These are phyloP conservation scores for Aphelenchoides fujianensis DNA, from an alignment of 1,140 invertebrate genomes.

Conservation along the genomic window DNA sequence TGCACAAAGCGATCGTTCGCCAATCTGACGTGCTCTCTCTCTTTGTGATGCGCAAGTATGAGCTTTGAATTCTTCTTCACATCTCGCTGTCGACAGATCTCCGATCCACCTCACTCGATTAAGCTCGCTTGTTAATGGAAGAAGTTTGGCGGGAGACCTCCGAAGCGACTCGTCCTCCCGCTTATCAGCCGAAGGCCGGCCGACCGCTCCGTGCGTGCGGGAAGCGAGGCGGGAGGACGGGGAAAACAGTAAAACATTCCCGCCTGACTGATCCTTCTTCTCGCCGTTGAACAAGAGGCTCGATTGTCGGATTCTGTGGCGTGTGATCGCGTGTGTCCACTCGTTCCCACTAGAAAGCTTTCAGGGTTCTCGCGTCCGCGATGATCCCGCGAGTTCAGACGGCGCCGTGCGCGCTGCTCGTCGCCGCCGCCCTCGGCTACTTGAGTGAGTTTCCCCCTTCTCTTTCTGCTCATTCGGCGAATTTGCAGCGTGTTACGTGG, in stretches of 20 bases:
- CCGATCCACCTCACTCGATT: not conserved
- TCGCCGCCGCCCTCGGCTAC: not conserved
- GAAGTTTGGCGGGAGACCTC: not conserved
- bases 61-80: too few species aligned
- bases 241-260: not conserved
- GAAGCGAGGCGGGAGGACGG: too few species aligned
- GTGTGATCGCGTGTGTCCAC: not conserved
- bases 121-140: not conserved
- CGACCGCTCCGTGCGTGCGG: too few species aligned
- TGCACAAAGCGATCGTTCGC: too few species aligned
- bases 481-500: slow-evolving; percentile 48
- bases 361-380: not conserved
- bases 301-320: too few species aligned
- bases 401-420: not conserved
- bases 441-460: not conserved
- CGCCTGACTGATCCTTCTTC: too few species aligned
- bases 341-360: not conserved
- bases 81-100: too few species aligned
- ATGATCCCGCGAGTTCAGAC: not conserved
- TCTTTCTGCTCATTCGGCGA: too few species aligned
- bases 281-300: too few species aligned
- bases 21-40: too few species aligned
- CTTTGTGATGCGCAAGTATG: too few species aligned
- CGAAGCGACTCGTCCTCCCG: not conserved
- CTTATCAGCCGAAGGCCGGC: too few species aligned